Evolutionary conservation across 2,888 invertebrate species (phyloP), one percentile per base, ranked within the genome.

Genomic region (Drosophila neotestacea): DNA sequence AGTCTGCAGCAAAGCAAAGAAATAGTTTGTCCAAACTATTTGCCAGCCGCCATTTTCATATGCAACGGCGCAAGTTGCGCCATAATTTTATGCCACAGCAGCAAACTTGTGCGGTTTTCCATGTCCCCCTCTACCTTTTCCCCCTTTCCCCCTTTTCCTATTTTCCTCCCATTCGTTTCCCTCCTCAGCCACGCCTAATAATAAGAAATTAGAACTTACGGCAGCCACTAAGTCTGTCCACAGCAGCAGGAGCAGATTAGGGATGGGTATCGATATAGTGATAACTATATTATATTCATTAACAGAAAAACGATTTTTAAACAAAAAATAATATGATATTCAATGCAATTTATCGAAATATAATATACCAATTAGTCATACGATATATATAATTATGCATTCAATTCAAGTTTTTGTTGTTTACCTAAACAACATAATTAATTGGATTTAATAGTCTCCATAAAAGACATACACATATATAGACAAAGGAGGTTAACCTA

Each of bases 161-260:
- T 16, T 16, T 16, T 16, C 16, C 6, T 7, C 39, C 30, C 38
- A 50, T 22, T 27, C 36, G 2, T 22, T 22, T 3, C 22, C 3
- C 38, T 30, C 39, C 54, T 38, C 41, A 30, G 82, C 83, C 83
- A 77, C 83, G 85, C 83, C 83, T 85, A 81, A 85, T 88, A 88
- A 87, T 88, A 88, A 87, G 87, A 88, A 87, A 88, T 88, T 88
- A 88, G 87, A 88, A 88, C 87, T 87, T 88, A 88, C 87, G 85
- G 72, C 84, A 80, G 77, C 81, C 86, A 84, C 84, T 84, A 86
- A 84, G 85, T 86, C 86, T 83, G 84, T 84, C 84, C 81, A 50
- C 74, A 73, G 69, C 84, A 85, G 83, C 74, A 71, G 46, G 4
- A 28, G 32, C 9, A 41, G 46, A 11, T 51, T 16, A 16, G 16